Percentiles rank a stretch among this genome's conserved stretches.
Evolutionary conservation across 2,797 vertebrate species (phyloP).

Genomic region (Varecia variegata): DNA sequence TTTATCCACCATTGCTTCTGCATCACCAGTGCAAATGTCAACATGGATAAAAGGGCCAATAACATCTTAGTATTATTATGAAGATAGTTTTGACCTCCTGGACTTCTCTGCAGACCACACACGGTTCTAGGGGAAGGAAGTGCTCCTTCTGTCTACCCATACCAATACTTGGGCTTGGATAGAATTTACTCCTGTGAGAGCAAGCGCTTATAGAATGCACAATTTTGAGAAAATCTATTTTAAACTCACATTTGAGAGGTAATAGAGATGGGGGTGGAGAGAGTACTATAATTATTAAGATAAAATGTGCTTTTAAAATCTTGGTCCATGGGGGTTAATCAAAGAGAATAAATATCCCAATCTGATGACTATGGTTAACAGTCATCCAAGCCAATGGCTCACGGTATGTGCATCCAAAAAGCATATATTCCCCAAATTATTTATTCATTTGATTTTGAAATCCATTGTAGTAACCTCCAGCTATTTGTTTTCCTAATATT

Average conservation of each 20-base stretch:
- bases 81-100: neutral
- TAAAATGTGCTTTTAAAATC: conserved; percentile 19
- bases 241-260: conserved; percentile 14
- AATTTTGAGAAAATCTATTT: conserved; percentile 30
- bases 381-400: neutral
- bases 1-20: neutral
- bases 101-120: neutral
- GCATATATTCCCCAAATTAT: neutral
- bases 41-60: neutral
- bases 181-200: neutral
- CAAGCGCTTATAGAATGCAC: neutral
- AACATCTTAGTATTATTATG: neutral
- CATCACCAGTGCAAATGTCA: neutral
- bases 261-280: neutral
- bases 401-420: neutral
- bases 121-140: neutral
- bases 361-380: neutral
- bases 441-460: conserved; percentile 43
- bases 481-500: conserved; percentile 45
- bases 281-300: conserved; percentile 4
- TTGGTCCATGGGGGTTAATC: neutral
- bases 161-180: neutral
- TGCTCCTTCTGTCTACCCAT: neutral
- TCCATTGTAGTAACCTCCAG: neutral
- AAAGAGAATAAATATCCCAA: conserved; percentile 13